phyloP scores from a whole-genome alignment of 2,888 invertebrate species.

The Ophion ventricosus region DNA sequence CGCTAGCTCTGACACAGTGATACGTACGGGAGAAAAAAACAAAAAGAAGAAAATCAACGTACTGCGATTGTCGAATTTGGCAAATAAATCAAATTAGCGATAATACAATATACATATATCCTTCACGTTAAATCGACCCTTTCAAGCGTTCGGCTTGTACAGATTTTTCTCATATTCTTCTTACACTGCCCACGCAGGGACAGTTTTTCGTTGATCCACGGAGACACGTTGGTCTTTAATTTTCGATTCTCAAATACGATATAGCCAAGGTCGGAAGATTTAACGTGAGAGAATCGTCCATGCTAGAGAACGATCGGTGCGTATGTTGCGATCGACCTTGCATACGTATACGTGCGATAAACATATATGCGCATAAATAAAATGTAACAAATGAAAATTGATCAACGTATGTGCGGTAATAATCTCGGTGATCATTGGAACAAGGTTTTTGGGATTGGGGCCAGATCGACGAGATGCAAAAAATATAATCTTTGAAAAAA shows the following conservation, averaged over 20 bases:
- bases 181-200: no score
- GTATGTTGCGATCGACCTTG: background rate
- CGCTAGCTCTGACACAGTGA: background rate
- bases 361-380: background rate
- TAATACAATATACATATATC: background rate
- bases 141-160: background rate
- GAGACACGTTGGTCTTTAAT: no score
- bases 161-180: no score
- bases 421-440: background rate
- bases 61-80: no score
- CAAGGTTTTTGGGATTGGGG: background rate
- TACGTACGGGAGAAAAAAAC: background rate
- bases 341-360: background rate
- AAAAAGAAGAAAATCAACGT: no score
- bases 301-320: background rate
- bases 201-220: no score
- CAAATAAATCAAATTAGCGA: background rate
- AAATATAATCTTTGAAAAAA: background rate
- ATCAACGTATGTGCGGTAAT: constrained; percentile 62
- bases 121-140: background rate
- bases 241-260: no score
- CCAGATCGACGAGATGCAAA: background rate
- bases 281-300: background rate
- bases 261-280: background rate
- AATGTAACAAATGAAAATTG: background rate